Percentiles rank a stretch among this genome's conserved stretches.
phyloP scores from a whole-genome alignment of 2,888 invertebrate species.

The Plebejus anna region DNA sequence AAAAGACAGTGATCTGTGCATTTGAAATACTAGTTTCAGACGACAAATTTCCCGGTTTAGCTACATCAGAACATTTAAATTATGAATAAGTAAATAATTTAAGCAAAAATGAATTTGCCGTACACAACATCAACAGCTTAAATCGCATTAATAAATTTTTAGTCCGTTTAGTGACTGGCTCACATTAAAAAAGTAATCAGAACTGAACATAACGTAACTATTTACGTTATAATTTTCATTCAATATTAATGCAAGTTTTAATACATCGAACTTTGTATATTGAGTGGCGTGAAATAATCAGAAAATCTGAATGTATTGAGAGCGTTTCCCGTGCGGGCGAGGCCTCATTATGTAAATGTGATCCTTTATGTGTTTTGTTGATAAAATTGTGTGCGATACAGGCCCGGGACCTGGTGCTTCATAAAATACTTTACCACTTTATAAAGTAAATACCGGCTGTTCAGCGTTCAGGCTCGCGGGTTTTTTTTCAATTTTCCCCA shows the following conservation, averaged over 20 bases:
- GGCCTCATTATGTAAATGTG: slow-evolving; percentile 67
- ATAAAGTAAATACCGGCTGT: slow-evolving; percentile 14
- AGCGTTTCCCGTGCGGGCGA: slow-evolving; percentile 53
- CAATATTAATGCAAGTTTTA: not conserved
- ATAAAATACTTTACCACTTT: slow-evolving; percentile 35
- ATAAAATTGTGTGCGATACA: slow-evolving; percentile 55
- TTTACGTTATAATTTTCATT: slow-evolving; percentile 18
- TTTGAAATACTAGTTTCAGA: not conserved
- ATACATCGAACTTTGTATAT: slow-evolving; percentile 33
- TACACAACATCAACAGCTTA: too few species aligned
- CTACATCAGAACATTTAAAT: not conserved
- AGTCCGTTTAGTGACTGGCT: not conserved
- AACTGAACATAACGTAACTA: not conserved
- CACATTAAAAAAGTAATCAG: not conserved
- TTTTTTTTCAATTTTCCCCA: slow-evolving; percentile 19
- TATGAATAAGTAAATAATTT: too few species aligned
- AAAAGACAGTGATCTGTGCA: slow-evolving; percentile 34
- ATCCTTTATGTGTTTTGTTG: slow-evolving; percentile 64
- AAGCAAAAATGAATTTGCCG: too few species aligned
- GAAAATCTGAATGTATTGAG: slow-evolving; percentile 60
- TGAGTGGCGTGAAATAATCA: slow-evolving; percentile 67
- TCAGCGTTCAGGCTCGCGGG: slow-evolving; percentile 9
- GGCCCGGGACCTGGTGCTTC: slow-evolving; percentile 28
- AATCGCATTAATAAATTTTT: not conserved
- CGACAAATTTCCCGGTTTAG: not conserved